Conservation (phyloP, 1,140 invertebrate species). For the Calliopsis andreniformis region DNA sequence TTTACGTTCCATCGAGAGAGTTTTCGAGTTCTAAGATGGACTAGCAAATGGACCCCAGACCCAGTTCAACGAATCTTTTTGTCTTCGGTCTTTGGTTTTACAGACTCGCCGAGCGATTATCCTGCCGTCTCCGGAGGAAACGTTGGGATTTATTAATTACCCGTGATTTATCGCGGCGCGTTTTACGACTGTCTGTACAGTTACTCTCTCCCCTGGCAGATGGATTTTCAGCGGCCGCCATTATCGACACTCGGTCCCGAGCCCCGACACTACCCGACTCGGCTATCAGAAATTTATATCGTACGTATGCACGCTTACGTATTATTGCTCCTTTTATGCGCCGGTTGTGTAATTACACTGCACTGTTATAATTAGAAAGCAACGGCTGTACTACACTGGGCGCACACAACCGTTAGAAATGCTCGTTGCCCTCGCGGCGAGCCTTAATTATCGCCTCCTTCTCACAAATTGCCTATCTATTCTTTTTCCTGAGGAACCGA, state of each 20-base stretch:
- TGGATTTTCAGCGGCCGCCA: conserved; percentile 36
- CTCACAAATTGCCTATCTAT: neutral
- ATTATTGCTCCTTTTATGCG: conserved; percentile 60
- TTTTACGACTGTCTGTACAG: conserved; percentile 44
- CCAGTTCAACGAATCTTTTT: neutral
- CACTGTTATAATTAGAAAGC: conserved; percentile 65
- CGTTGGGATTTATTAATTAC: conserved; percentile 50
- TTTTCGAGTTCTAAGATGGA: too few species aligned
- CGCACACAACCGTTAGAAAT: conserved; percentile 47
- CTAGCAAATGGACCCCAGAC: neutral
- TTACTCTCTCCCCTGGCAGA: conserved; percentile 7
- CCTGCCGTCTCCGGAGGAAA: conserved; percentile 11
- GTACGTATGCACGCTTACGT: conserved; percentile 25
- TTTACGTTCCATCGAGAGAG: too few species aligned
- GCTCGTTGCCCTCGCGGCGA: neutral
- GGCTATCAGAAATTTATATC: conserved; percentile 60
- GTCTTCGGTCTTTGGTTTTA: conserved; percentile 4
- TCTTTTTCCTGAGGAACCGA: neutral
- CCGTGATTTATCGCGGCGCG: conserved; percentile 48
- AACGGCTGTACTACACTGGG: conserved; percentile 34
- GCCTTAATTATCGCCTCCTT: conserved; percentile 34
- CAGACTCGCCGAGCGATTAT: conserved; percentile 1
- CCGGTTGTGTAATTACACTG: conserved; percentile 55
- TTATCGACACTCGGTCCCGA: conserved; percentile 26
- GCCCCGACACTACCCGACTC: neutral